Evolutionary conservation across 2,113 vertebrate genomes (phyloP).

Genomic region (Strix aluco): DNA sequence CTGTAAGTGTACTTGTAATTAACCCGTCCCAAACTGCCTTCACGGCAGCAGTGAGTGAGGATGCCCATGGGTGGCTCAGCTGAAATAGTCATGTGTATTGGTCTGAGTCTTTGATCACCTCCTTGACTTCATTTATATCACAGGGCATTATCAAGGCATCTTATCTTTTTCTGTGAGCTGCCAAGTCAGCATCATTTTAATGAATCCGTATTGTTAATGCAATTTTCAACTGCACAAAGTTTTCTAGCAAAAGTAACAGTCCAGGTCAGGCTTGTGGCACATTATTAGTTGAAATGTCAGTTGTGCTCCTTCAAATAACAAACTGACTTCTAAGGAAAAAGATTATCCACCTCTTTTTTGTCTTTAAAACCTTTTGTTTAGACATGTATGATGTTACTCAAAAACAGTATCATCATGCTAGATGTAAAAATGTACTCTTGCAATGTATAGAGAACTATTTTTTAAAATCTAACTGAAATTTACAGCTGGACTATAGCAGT

Average conservation of each 20-base stretch:
- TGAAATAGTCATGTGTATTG: background rate
- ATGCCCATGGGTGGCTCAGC: background rate
- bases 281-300: background rate
- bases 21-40: background rate
- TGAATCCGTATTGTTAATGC: background rate
- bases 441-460: background rate
- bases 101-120: background rate
- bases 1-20: background rate
- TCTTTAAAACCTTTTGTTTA: background rate
- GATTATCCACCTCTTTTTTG: background rate
- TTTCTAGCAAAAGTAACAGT: background rate
- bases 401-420: background rate
- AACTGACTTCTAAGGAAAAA: background rate
- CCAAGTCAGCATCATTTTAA: background rate
- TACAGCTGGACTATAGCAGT: background rate
- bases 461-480: background rate
- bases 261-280: background rate
- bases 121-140: background rate
- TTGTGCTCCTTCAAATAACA: background rate
- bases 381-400: background rate
- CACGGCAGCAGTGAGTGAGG: background rate
- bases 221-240: background rate
- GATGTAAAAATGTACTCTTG: background rate
- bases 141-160: background rate
- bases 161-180: background rate